These are phyloP conservation scores for Choloepus hoffmanni DNA, from an alignment of 2,113 vertebrate species.

Conservation along the genomic window DNA sequence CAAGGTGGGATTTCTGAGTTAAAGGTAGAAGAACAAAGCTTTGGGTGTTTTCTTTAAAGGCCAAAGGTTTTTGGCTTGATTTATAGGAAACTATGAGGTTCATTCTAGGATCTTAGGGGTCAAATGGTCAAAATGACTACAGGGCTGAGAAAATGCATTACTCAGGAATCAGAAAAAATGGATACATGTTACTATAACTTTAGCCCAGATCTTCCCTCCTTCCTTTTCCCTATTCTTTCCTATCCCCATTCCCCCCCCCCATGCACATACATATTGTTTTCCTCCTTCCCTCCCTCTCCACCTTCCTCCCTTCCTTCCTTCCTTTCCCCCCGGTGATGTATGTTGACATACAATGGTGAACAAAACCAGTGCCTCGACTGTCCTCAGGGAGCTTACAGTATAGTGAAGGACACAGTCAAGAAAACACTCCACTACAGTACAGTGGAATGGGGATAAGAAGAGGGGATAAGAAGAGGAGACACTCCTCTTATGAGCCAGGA, in stretches of 20 bases:
- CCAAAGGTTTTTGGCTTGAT: not conserved
- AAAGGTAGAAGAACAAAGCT: not conserved
- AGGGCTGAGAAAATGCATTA: not conserved
- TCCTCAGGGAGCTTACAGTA: accelerated
- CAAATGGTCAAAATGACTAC: not conserved
- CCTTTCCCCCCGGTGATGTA: not conserved
- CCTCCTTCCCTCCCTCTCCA: not conserved
- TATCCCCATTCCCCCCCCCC: not conserved
- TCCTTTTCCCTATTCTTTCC: not conserved
- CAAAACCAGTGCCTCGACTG: not conserved
- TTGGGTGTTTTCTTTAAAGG: not conserved
- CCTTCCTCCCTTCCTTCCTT: not conserved
- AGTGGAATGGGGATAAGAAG: not conserved
- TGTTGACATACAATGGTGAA: not conserved
- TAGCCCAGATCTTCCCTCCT: not conserved
- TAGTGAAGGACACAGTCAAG: not conserved
- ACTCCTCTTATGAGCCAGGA: not conserved
- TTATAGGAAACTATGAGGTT: not conserved
- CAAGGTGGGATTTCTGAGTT: not conserved
- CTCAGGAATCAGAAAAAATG: not conserved
- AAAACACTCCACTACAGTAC: not conserved
- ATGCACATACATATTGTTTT: not conserved
- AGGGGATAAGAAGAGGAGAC: not conserved
- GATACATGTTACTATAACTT: not conserved
- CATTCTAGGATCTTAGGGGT: not conserved